Evolutionary conservation across 2,797 vertebrate genomes (phyloP).

Genomic region (Diplodus puntazzo): DNA sequence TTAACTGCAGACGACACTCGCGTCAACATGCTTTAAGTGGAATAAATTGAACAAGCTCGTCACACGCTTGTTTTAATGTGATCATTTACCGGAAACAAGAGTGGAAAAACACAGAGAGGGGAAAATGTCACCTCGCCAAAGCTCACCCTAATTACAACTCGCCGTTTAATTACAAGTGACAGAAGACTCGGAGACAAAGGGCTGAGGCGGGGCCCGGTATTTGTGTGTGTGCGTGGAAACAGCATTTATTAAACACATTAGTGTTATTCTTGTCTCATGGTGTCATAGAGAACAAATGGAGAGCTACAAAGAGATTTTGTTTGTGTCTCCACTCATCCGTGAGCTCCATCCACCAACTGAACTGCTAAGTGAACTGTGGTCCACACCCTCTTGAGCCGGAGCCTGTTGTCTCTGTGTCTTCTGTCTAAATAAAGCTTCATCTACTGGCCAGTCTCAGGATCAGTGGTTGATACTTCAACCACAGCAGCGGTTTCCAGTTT

Average conservation of each 20-base stretch:
- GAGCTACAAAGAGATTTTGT: conserved; percentile 15
- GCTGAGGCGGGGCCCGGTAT: conserved; percentile 9
- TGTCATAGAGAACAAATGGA: conserved; percentile 44
- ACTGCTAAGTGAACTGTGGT: conserved; percentile 11
- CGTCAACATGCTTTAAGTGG: conserved; percentile 50
- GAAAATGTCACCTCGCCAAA: conserved; percentile 51
- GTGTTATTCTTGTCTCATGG: conserved; percentile 40
- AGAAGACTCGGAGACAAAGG: conserved; percentile 59
- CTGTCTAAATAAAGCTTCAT: background rate
- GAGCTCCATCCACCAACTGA: background rate
- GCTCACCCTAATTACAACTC: conserved; percentile 60
- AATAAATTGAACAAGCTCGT: conserved; percentile 68
- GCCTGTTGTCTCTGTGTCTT: background rate
- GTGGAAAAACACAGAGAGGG: conserved; percentile 52
- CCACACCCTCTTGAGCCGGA: conserved; percentile 4
- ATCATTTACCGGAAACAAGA: conserved; percentile 50
- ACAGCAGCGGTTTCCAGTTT: too few relatives aligned
- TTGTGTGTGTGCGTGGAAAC: conserved; percentile 44
- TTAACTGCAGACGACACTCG: background rate
- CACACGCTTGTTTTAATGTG: conserved; percentile 60
- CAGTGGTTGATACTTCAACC: too few relatives aligned
- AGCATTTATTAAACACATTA: conserved; percentile 49
- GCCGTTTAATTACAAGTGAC: conserved; percentile 70
- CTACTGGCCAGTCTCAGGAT: background rate
- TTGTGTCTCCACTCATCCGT: conserved; percentile 4